Evolutionary conservation across 2,888 invertebrate genomes (phyloP).

Genomic region (Pristionchus exspectatus): DNA sequence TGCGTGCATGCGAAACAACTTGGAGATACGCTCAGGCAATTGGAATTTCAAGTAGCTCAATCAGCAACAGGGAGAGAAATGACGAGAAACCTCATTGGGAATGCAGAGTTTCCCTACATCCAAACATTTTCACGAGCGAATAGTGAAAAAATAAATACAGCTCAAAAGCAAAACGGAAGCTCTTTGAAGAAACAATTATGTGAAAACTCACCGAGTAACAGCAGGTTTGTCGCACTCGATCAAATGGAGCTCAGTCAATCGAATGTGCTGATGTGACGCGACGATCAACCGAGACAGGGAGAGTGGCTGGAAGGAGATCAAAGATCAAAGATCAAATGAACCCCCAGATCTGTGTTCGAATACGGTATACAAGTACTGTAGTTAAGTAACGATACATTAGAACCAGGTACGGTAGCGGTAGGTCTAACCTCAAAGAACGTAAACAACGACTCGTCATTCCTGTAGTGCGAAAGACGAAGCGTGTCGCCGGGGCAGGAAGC

Average conservation of each 20-base stretch:
- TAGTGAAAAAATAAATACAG: not conserved
- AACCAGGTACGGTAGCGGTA: not conserved
- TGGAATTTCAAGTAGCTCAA: constrained; percentile 13
- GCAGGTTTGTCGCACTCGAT: not conserved
- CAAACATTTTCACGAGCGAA: not conserved
- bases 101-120: not conserved
- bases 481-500: not conserved
- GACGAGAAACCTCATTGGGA: not conserved
- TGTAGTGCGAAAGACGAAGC: constrained; percentile 29
- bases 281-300: constrained; percentile 20
- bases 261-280: constrained; percentile 11
- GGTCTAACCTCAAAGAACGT: constrained; percentile 44
- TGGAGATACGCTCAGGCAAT: not conserved
- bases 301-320: constrained; percentile 29
- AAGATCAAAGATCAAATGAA: not conserved
- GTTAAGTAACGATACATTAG: not conserved
- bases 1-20: constrained; percentile 6
- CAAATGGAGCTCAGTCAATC: not conserved
- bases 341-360: too few species aligned
- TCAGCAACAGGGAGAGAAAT: not conserved
- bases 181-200: too few species aligned
- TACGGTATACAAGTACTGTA: not conserved
- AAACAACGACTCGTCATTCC: constrained; percentile 48
- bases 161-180: too few species aligned
- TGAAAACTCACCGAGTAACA: not conserved